phyloP scores from a whole-genome alignment of 2,113 vertebrate species.

The Malaclemys terrapin region DNA sequence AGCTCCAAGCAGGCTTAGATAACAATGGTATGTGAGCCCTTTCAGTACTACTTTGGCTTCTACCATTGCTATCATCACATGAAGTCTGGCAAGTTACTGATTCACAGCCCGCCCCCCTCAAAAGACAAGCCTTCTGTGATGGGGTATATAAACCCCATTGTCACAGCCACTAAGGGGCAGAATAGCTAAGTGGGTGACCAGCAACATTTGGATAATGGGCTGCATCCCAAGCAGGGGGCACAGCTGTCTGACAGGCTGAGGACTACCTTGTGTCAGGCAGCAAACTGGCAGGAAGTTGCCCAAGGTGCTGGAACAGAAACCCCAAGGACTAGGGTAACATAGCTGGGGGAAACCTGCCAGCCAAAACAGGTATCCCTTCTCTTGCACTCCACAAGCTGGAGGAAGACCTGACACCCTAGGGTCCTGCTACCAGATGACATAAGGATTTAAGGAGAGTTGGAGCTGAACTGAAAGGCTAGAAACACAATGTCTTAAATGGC shows the following conservation, averaged over 20 bases:
- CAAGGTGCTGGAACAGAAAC: not conserved
- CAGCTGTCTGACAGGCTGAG: not conserved
- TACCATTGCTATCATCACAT: not conserved
- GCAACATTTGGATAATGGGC: not conserved
- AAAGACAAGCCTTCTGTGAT: not conserved
- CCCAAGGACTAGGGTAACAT: not conserved
- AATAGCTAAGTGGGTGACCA: not conserved
- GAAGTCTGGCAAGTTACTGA: not conserved
- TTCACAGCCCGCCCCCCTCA: not conserved
- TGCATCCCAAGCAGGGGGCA: not conserved
- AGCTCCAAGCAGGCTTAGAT: not conserved
- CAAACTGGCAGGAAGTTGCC: not conserved
- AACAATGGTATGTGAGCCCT: not conserved
- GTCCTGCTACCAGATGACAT: not conserved
- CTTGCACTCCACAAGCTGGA: not conserved
- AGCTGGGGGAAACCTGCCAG: not conserved
- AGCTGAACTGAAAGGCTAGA: not conserved
- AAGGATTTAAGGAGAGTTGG: not conserved
- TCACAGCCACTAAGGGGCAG: not conserved
- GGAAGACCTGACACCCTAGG: not conserved
- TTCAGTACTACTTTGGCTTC: not conserved
- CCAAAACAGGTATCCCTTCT: not conserved
- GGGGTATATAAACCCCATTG: not conserved
- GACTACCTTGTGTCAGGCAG: not conserved
- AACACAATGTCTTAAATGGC: not conserved